Percentiles rank a stretch among this genome's conserved stretches.
Evolutionary conservation across 1,140 invertebrate genomes (phyloP).

Genomic region (Diabrotica virgifera): DNA sequence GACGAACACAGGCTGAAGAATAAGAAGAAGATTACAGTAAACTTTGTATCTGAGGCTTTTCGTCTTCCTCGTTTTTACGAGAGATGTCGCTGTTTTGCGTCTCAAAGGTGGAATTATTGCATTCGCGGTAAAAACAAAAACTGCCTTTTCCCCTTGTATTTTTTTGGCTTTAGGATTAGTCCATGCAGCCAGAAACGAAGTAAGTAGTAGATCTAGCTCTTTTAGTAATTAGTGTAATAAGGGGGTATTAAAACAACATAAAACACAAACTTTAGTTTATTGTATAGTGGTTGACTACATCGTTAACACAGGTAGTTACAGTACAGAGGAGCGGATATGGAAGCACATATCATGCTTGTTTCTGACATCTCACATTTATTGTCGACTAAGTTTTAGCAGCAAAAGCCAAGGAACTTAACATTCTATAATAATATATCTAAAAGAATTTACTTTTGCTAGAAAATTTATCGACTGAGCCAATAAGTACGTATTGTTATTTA

Average conservation of each 20-base stretch:
- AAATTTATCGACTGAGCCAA: neutral
- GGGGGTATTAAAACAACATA: conserved; percentile 1
- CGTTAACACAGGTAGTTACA: conserved; percentile 16
- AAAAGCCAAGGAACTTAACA: conserved; percentile 16
- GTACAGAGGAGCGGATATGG: conserved; percentile 14
- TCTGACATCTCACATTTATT: conserved; percentile 16
- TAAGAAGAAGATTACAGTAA: too few species aligned
- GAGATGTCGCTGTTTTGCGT: too few species aligned
- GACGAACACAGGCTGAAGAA: too few species aligned
- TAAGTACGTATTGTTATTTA: neutral
- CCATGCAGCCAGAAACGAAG: too few species aligned
- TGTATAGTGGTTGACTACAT: conserved; percentile 17
- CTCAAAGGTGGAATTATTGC: too few species aligned
- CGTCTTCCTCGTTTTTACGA: too few species aligned
- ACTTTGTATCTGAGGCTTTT: too few species aligned
- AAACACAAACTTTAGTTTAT: conserved; percentile 20
- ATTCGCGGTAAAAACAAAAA: too few species aligned
- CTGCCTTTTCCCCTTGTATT: too few species aligned
- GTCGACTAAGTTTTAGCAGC: conserved; percentile 15
- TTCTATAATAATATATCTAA: conserved; percentile 6
- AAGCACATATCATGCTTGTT: conserved; percentile 19
- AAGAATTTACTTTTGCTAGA: conserved; percentile 12
- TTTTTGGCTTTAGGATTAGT: too few species aligned
- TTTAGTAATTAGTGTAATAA: too few species aligned
- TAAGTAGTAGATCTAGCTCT: too few species aligned